phyloP scores from a whole-genome alignment of 1,140 invertebrate species.

The Eubasilissa regina region DNA sequence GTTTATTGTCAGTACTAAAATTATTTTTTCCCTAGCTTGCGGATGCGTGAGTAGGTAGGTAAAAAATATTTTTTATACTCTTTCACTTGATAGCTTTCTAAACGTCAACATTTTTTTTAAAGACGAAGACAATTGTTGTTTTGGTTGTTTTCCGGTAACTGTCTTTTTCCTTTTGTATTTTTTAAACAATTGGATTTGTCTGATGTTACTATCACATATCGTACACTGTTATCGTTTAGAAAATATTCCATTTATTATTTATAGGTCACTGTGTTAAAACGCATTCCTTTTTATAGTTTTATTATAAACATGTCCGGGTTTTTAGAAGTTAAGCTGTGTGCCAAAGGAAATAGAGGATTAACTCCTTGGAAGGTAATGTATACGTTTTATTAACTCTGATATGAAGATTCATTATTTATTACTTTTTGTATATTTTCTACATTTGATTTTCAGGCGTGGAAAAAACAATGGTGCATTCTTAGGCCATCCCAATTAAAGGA shows the following conservation, averaged over 20 bases:
- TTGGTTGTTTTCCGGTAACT: conserved; percentile 33
- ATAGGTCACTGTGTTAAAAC: background rate
- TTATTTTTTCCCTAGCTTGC: background rate
- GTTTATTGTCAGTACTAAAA: conserved; percentile 11
- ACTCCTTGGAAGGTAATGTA: conserved; percentile 54
- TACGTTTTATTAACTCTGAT: conserved; percentile 6
- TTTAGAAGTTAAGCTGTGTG: conserved; percentile 53
- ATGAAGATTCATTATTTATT: conserved; percentile 29
- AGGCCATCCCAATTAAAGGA: conserved; percentile 51
- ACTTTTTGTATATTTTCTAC: background rate
- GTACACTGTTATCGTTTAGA: background rate
- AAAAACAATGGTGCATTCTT: conserved; percentile 57
- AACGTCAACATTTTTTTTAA: conserved; percentile 27
- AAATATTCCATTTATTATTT: background rate
- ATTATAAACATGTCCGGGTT: conserved; percentile 49
- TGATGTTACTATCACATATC: background rate
- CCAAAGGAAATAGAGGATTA: conserved; percentile 48
- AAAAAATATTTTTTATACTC: background rate
- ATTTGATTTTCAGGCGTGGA: conserved; percentile 55
- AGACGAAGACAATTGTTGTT: conserved; percentile 29
- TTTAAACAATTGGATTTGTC: conserved; percentile 26
- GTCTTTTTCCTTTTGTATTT: conserved; percentile 40
- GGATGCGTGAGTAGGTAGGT: background rate
- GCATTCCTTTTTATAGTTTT: conserved; percentile 7
- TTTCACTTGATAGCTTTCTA: background rate